Evolutionary conservation across 2,113 vertebrate species (phyloP), one percentile per base, ranked within the genome.

Genomic region (Nothoprocta perdicaria): DNA sequence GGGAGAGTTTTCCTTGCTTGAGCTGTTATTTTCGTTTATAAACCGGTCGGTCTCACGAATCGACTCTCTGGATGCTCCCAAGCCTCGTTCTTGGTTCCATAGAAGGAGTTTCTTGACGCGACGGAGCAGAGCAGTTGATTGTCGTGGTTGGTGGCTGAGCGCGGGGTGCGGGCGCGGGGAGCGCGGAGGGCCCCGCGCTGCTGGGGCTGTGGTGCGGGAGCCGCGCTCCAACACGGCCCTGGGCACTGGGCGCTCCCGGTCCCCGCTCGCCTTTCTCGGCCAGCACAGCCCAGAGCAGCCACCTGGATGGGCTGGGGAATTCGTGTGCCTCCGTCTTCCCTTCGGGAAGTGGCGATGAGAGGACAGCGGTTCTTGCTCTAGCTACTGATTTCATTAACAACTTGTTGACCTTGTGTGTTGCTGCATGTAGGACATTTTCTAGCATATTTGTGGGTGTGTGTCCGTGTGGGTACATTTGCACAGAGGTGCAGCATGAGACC

Each of bases 351-450:
- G 52, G 90, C 45, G 69, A 43, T 46, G 61, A 77, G 75, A 45
- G 57, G 19, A 41, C 61, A 58, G 80, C 5, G 12, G 50, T 40
- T 62, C 85, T 71, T 67, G 76, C 43, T 40, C 66, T 46, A 66
- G 80, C 68, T 84, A 31, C 80, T 88, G 77, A 77, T 95, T 85
- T 84, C 55, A 61, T 66, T 63, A 55, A 43, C 76, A 72, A 77
- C 74, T 92, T 86, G 73, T 74, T 92, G 92, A 88, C 80, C 74
- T 93, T 75, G 50, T 78, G 61, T 89, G 55, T 78, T 78, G 69
- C 82, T 84, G 52, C 58, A 73, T 48, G 62, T 12, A 35, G 45
- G 7, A 7, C 31, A 0, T 19, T 80, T 76, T 89, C n/a, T n/a
- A 8, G 14, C 14, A 3, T 1, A n/a, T 53, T 38, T 84, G 67